Percentiles rank a stretch among this genome's conserved stretches.
phyloP scores from a whole-genome alignment of 2,888 invertebrate species.

The Oegoconia quadripuncta region DNA sequence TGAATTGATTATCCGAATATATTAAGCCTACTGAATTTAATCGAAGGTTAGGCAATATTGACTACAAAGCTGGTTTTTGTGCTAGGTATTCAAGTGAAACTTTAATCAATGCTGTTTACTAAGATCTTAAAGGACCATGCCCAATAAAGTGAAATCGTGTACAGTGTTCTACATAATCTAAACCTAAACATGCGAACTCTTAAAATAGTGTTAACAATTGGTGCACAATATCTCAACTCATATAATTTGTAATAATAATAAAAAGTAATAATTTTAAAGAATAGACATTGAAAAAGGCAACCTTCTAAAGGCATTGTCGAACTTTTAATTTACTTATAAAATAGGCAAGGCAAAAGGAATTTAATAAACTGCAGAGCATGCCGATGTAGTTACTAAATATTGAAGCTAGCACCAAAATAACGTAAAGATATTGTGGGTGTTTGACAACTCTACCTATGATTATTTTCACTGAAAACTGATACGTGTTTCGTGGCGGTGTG shows the following conservation, averaged over 20 bases:
- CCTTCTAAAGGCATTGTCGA: not conserved
- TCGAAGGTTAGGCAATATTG: no score
- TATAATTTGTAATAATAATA: no score
- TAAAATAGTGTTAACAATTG: slow-evolving; percentile 20
- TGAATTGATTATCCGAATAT: no score
- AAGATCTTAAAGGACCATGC: slow-evolving; percentile 3
- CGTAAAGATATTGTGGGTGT: not conserved
- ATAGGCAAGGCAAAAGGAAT: slow-evolving; percentile 17
- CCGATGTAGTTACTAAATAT: slow-evolving; percentile 15
- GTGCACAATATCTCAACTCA: no score
- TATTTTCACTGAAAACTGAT: not conserved
- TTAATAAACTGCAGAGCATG: slow-evolving; percentile 24
- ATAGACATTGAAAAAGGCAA: not conserved
- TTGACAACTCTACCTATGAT: not conserved
- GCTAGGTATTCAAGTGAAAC: not conserved
- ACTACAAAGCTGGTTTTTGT: no score
- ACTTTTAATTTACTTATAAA: slow-evolving; percentile 1
- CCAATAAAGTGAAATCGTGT: slow-evolving; percentile 3
- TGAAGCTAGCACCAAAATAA: slow-evolving; percentile 4
- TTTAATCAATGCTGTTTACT: not conserved
- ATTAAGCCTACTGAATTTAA: no score
- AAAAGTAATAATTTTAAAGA: not conserved
- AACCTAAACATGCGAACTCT: slow-evolving; percentile 6
- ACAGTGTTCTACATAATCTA: not conserved
- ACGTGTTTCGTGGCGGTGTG: no score